Conservation (phyloP, 2,113 vertebrate species). For the Rhabdornis inornatus region DNA sequence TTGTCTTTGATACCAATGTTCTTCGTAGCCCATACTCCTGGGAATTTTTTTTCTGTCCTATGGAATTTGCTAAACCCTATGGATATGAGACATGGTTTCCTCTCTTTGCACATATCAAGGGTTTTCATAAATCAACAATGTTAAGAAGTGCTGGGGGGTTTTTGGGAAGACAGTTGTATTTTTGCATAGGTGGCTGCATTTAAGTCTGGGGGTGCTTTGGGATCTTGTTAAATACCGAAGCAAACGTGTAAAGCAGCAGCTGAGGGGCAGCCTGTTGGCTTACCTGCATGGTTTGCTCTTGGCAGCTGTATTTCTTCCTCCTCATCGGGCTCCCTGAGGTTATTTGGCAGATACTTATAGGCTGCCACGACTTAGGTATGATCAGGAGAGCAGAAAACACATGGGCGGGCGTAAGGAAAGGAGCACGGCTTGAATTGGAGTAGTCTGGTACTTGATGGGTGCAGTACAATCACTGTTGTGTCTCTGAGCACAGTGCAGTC, state of each 20-base stretch:
- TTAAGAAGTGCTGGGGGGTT: background rate
- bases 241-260: background rate
- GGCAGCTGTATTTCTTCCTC: background rate
- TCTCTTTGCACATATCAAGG: background rate
- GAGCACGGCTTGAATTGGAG: background rate
- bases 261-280: background rate
- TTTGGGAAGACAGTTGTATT: background rate
- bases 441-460: background rate
- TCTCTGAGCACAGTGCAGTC: background rate
- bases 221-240: background rate
- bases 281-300: rapidly evolving
- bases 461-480: background rate
- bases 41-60: background rate
- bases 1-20: background rate
- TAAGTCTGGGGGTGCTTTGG: background rate
- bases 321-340: background rate
- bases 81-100: background rate
- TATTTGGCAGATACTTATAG: background rate
- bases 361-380: background rate
- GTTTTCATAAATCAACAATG: background rate
- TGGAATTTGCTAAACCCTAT: background rate
- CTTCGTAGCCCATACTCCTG: background rate
- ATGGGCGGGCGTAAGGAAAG: background rate
- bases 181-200: background rate
- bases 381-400: background rate